Evolutionary conservation across 2,888 invertebrate species (phyloP), one percentile per base, ranked within the genome.

Genomic region (Hypena proboscidalis): DNA sequence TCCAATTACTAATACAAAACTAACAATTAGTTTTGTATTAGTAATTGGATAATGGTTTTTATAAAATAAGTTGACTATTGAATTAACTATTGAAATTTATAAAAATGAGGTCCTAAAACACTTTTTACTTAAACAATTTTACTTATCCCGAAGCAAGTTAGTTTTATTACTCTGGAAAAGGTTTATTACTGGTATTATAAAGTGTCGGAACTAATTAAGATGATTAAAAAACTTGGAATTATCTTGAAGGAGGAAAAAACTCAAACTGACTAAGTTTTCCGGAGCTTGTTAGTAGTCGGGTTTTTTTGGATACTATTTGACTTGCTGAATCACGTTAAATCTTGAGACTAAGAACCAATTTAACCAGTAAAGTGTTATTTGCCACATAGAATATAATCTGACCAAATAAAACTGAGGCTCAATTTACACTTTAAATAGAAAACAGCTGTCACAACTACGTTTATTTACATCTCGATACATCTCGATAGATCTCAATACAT

Each of bases 311-410:
- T 11, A 32, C 17, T 25, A 32, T 32, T 43, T 32, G 17, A 43
- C 22, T 33, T 37, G 27, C 13, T 31, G 37, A 40, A 22, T 14
- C 17, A 21, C 14, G 7, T 27, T 22, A 9, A 32, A 11, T 2
- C 8, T 19, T 11, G 5, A 27, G 26, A 13, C 10, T 4, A 38
- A 30, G 0, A 22, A 15, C 1, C 4, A 34, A 3, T 23, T 17
- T 2, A 4, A 34, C 10, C 8, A 11, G 8, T 5, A 25, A 25
- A 25, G 25, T 15, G 30, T 3, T 30, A 30, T 71, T 63, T 81
- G 96, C 96, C 94, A 80, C n/a, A n/a, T n/a, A n/a, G n/a, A n/a
- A n/a, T n/a, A n/a, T n/a, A n/a, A n/a, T n/a, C n/a, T n/a, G n/a
- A n/a, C n/a, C n/a, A n/a, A n/a, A n/a, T n/a, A n/a, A n/a, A n/a